Evolutionary conservation across 2,888 invertebrate genomes (phyloP).

Genomic region (Fissipunctia ypsillon): DNA sequence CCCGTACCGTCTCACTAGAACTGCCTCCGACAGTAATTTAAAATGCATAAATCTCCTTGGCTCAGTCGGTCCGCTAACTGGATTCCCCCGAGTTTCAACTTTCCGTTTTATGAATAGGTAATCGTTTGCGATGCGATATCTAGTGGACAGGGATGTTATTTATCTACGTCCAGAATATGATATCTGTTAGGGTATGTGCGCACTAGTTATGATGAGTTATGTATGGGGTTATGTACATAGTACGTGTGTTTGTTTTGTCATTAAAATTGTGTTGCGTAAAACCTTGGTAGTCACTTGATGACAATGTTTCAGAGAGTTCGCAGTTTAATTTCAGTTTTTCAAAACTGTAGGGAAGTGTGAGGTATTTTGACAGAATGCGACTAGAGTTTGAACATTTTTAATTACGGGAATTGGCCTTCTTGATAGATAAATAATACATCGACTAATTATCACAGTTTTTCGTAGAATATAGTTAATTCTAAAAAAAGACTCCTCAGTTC

Average conservation of each 20-base stretch:
- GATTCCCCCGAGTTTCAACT: slow-evolving; percentile 85
- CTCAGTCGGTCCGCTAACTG: slow-evolving; percentile 83
- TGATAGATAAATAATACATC: neutral
- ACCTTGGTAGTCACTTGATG: neutral
- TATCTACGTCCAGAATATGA: slow-evolving; percentile 61
- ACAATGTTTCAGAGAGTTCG: neutral
- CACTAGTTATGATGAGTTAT: slow-evolving; percentile 14
- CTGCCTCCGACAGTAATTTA: slow-evolving; percentile 79
- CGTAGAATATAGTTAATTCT: neutral
- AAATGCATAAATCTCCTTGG: slow-evolving; percentile 88
- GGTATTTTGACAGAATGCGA: neutral
- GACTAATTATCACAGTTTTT: neutral
- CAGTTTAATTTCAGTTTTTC: neutral
- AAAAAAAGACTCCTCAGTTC: too few relatives aligned
- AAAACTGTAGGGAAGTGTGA: neutral
- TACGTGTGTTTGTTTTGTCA: neutral
- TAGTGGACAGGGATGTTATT: slow-evolving; percentile 62
- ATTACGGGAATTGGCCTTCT: neutral
- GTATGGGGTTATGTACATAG: neutral
- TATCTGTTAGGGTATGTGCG: slow-evolving; percentile 25
- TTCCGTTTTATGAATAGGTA: slow-evolving; percentile 88
- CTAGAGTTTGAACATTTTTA: too few relatives aligned
- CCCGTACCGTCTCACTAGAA: slow-evolving; percentile 67
- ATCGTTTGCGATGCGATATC: slow-evolving; percentile 78
- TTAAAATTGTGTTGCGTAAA: neutral